Evolutionary conservation across 2,797 vertebrate genomes (phyloP), one percentile per base, ranked within the genome.

Genomic region (Tadarida brasiliensis): DNA sequence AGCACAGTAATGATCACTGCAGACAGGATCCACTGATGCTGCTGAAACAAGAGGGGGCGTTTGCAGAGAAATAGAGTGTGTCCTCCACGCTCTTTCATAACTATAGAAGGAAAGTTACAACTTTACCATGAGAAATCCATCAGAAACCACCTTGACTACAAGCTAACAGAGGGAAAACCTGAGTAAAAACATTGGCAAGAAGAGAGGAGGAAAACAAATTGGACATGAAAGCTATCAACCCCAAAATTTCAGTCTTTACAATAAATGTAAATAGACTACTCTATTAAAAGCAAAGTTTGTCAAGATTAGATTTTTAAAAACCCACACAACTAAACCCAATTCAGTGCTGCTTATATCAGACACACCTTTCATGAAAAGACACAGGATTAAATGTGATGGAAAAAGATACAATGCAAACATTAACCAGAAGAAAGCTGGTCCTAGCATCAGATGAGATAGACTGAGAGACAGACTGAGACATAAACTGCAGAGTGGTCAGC

Each of bases 181-280:
- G 59, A 76, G 80, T 71, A 17, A 54, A 44, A 71, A 90, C 59
- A 56, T 68, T 90, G 63, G 26, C 49, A 71, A 24, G 61, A 61
- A 54, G 65, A 78, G 39, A 74, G 68, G 91, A 93, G 54, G 54
- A 88, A 91, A 77, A 71, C 35, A 87, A 47, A 84, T 81, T 33
- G 11, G 44, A 85, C 77, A 65, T 87, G 67, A 59, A 83, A 84
- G 39, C 51, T 73, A 47, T 20, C 84, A 88, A 59, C n/a, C 2
- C 11, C 54, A 1, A 93, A 92, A 70, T 84, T 73, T 86, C 65
- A 76, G 11, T 77, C 59, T 59, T 93, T 93, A 87, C 11, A 51
- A 81, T 92, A 90, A 78, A 70, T 93, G 4, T 95, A 91, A 96
- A 83, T 89, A 89, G 78, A 63, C 24, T 44, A 61, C 11, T 49